Base-by-base conservation (phyloP, 1,140 invertebrate species). In the Panulirus ornatus region DNA sequence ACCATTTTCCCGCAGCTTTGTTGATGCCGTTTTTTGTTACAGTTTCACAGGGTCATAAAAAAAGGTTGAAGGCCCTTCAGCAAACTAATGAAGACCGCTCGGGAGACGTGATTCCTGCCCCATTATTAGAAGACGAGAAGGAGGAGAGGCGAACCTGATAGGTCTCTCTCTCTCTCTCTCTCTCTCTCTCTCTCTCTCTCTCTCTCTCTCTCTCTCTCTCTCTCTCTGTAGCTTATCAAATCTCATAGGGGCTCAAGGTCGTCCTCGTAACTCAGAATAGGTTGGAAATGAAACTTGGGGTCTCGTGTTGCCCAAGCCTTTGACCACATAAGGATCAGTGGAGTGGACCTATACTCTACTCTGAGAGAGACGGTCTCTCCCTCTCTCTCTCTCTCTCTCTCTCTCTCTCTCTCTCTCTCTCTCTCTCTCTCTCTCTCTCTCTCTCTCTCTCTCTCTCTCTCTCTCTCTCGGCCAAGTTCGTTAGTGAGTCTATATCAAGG, bases 341-440 rank as follows among this genome's bases (percentile, higher is more conserved):
- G n/a, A n/a, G 19, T 73, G 2, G 34, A 34, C 22, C 2, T 73
- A 34, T 73, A 30, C 40, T 6, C 14, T 73, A 5, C 22, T 73
- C 5, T 73, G 2, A 36, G 70, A 3, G 14, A 58, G 51, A 9
- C 22, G 51, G 9, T 14, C 51, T 58, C 27, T 40, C 30, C 19
- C 30, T 78, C 30, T 1, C 34, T 79, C 1, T 79, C 76, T 79
- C 42, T 51, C 76, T 79, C 42, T 79, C 44, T 51, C 76, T 51
- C 42, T 79, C 19, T 79, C 36, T 42, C 38, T 76, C 38, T 42
- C 73, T 76, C 73, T 42, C 73, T 42, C 38, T 42, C 73, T 76
- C 38, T 42, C 36, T 78, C 16, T 27, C 36, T 78, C 19, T 51
- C 22, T 79, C 44, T 79, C 76, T 79, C 22, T 51, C 76, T 34